A percentile compares a stretch with the other conserved stretches of the same genome.
Conservation (phyloP, 2,113 vertebrate species). For the Sylvietta virens region DNA sequence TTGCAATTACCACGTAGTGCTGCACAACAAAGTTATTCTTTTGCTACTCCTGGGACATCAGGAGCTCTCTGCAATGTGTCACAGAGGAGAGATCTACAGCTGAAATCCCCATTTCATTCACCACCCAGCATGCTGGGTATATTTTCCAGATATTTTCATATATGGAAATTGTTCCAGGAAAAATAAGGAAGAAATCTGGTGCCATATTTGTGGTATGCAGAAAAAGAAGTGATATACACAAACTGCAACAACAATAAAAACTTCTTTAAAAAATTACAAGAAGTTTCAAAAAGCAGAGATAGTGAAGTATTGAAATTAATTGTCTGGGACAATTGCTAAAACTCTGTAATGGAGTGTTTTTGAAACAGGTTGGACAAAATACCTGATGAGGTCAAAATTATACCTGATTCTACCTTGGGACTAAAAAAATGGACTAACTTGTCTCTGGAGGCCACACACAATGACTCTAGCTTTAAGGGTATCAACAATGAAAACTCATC, state of each 20-base stretch:
- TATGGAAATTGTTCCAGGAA: neutral
- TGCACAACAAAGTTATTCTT: neutral
- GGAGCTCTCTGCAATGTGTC: neutral
- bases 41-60: neutral
- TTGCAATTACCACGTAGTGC: neutral
- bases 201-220: neutral
- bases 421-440: neutral
- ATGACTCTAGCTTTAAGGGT: neutral
- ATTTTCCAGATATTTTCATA: neutral
- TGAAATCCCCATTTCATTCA: neutral
- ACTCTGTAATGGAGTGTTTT: neutral
- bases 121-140: fast-evolving
- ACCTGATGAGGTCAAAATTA: neutral
- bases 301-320: neutral
- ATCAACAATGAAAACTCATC: neutral
- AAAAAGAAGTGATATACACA: neutral
- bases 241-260: neutral
- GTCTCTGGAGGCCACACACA: neutral
- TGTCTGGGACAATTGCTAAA: neutral
- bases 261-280: neutral
- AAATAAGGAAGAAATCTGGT: neutral
- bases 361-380: neutral
- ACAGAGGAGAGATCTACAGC: neutral
- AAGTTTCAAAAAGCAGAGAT: neutral
- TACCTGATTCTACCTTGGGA: neutral